Evolutionary conservation across 2,113 vertebrate species (phyloP).

Genomic region (Mus musculus): DNA sequence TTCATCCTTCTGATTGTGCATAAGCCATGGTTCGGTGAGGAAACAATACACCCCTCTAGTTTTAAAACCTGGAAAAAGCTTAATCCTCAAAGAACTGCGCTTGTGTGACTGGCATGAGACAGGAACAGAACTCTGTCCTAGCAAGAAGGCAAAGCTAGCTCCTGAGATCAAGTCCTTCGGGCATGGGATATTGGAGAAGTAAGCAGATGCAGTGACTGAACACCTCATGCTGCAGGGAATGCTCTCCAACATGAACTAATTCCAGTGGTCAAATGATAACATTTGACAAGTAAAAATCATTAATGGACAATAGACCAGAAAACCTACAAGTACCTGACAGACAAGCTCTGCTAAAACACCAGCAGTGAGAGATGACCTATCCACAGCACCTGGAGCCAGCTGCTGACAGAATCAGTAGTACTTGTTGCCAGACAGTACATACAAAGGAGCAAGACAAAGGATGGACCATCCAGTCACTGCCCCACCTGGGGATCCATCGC

Average conservation of each 20-base stretch:
- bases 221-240: not conserved
- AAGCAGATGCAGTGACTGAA: not conserved
- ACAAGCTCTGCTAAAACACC: not conserved
- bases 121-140: conserved; percentile 9
- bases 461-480: no score
- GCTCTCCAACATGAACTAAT: not conserved
- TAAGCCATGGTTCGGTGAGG: not conserved
- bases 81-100: conserved; percentile 41
- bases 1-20: conserved; percentile 23
- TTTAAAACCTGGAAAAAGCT: conserved; percentile 62
- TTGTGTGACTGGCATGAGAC: not conserved
- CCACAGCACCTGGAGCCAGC: not conserved
- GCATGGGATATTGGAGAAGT: not conserved
- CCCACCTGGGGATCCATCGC: no score
- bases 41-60: conserved; percentile 42
- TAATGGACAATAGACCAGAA: not conserved
- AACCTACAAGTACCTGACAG: not conserved
- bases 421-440: not conserved
- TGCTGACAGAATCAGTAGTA: not conserved
- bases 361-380: not conserved
- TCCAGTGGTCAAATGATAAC: not conserved
- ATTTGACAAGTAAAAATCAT: conserved; percentile 13
- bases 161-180: conserved; percentile 26
- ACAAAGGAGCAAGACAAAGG: not conserved
- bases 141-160: conserved; percentile 41